Evolutionary conservation across 2,113 vertebrate genomes (phyloP), one percentile per base, ranked within the genome.

Genomic region (Numida meleagris): DNA sequence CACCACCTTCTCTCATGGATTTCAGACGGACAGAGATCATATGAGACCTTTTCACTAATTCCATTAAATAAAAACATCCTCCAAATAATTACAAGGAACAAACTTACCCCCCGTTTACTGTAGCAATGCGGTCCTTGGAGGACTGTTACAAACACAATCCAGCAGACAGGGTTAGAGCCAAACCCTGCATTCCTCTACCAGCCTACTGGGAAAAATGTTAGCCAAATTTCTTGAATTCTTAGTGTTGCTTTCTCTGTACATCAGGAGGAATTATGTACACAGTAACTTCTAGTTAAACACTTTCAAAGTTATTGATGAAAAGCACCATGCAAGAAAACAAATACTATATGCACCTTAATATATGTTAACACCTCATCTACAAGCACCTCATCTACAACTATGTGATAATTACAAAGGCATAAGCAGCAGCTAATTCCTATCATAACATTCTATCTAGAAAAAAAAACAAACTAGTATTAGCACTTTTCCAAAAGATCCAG

Each of bases 391-490:
- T 66, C 59, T 85, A 72, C 50, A 88, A 85, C 88, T 33, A 82
- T 11, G 67, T 38, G 59, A 24, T 59, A 87, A 76, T 68, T 96
- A 76, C 36, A 94, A 82, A 14, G 31, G 50, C 10, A 5, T 43
- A 92, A 91, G n/a, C 70, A 78, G 65, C 59, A 91, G 72, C 29
- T 74, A 88, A 93, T 70, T 82, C 59, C 36, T 77, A 82, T 34
- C 79, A 72, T 12, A 59, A 75, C 24, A 76, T 58, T 76, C 82
- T 40, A 73, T 77, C 72, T 36, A 33, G 65, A 66, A 84, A 31
- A 48, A 70, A 89, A 50, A 8, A 0, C 1, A 12, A 48, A 67
- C 33, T 38, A 14, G 16, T 65, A 61, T 65, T 42, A 65, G 10
- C 36, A 46, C 31, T 74, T 75, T 92, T 71, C 65, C 51, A 63